Evolutionary conservation across 2,888 invertebrate species (phyloP).

Genomic region (Sialis fuliginosa): DNA sequence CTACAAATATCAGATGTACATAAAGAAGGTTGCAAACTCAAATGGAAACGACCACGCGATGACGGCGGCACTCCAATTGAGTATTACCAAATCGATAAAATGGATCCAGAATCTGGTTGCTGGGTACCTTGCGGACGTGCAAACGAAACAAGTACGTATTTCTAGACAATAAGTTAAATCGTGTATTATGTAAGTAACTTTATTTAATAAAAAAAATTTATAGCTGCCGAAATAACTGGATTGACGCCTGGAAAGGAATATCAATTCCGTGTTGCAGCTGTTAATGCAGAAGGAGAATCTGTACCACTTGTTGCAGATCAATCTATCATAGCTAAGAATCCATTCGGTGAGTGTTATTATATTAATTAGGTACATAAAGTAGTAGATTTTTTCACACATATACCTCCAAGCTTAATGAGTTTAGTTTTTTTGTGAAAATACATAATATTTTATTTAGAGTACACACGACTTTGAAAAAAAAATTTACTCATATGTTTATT

Average conservation of each 20-base stretch:
- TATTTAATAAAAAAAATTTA: conserved; percentile 3
- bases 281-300: conserved; percentile 91
- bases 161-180: not conserved
- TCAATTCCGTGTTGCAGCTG: conserved; percentile 88
- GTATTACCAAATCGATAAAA: conserved; percentile 90
- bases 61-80: conserved; percentile 91
- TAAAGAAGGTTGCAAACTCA: conserved; percentile 82
- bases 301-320: conserved; percentile 77
- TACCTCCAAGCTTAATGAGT: no score
- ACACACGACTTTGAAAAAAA: not conserved
- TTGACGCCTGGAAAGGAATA: conserved; percentile 85
- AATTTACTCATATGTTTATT: conserved; percentile 1
- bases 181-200: not conserved
- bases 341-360: conserved; percentile 42
- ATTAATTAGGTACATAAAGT: no score
- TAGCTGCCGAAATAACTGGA: conserved; percentile 62
- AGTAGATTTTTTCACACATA: no score
- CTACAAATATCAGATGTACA: conserved; percentile 77
- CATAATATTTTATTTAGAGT: conserved; percentile 1
- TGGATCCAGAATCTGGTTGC: conserved; percentile 75
- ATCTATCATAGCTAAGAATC: conserved; percentile 89
- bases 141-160: conserved; percentile 51
- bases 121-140: conserved; percentile 80
- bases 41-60: conserved; percentile 90
- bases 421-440: conserved; percentile 12